Conservation (phyloP, 2,888 invertebrate species). For the Drosophila sordidula region DNA sequence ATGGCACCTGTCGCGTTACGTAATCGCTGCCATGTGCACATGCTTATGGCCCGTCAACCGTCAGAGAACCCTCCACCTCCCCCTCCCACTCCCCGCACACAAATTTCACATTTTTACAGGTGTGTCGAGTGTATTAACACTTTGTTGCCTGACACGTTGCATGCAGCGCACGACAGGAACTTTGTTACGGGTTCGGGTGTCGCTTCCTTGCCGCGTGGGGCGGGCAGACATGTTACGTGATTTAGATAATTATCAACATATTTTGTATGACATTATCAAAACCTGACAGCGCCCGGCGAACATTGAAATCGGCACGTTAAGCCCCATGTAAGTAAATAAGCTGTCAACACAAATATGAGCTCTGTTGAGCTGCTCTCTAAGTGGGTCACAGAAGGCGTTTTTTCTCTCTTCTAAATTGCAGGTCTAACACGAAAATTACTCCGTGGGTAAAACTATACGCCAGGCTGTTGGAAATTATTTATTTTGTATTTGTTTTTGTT, state of each 20-base stretch:
- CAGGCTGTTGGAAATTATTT: too few relatives aligned
- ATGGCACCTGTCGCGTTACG: conserved; percentile 78
- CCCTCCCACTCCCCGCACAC: not conserved
- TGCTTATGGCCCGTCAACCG: conserved; percentile 56
- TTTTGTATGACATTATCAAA: conserved; percentile 51
- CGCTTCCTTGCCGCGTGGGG: not conserved
- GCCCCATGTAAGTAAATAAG: conserved; percentile 22
- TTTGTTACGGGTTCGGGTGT: conserved; percentile 23
- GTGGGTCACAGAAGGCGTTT: not conserved
- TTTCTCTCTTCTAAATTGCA: not conserved
- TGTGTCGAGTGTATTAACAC: conserved; percentile 66
- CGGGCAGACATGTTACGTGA: conserved; percentile 48
- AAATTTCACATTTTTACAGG: conserved; percentile 59
- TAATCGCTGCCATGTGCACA: conserved; percentile 72
- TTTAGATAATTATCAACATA: conserved; percentile 67
- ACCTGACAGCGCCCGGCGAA: conserved; percentile 4
- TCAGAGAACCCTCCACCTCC: not conserved
- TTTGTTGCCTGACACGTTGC: conserved; percentile 70
- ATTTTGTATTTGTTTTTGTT: too few relatives aligned
- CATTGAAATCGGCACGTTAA: conserved; percentile 12
- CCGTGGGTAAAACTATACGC: too few relatives aligned
- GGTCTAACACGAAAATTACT: too few relatives aligned
- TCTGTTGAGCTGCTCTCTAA: not conserved
- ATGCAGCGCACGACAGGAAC: conserved; percentile 48
- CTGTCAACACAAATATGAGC: conserved; percentile 20